Conservation (phyloP, 1,140 invertebrate species). For the Cydia fagiglandana region DNA sequence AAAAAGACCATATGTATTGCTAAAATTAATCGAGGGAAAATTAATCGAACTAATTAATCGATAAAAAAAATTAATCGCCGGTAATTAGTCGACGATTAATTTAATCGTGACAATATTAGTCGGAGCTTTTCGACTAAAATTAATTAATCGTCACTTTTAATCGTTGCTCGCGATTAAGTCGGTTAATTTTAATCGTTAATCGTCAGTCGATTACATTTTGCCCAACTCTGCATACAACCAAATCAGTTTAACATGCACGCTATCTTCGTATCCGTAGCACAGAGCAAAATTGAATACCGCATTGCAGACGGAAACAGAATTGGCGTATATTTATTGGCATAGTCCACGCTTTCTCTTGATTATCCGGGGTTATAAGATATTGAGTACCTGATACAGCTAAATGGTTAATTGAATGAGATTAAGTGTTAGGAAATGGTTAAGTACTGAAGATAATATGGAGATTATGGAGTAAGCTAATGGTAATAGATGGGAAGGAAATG, state of each 20-base stretch:
- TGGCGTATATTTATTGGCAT: constrained; percentile 24
- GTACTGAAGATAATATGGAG: background rate
- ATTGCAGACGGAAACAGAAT: constrained; percentile 22
- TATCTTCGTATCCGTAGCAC: constrained; percentile 5
- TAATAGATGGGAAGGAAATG: constrained; percentile 1
- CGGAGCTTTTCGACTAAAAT: no score
- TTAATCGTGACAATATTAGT: no score
- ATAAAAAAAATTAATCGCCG: no score
- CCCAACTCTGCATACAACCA: background rate
- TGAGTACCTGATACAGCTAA: constrained; percentile 1
- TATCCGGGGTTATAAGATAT: background rate
- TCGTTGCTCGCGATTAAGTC: no score
- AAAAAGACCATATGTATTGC: no score
- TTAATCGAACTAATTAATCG: no score
- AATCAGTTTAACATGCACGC: constrained; percentile 14
- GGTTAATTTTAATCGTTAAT: no score
- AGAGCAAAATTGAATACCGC: constrained; percentile 16
- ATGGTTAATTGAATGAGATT: background rate
- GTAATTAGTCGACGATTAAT: no score
- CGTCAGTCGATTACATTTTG: no score
- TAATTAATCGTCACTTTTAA: no score
- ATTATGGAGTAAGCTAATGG: background rate
- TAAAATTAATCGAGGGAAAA: no score
- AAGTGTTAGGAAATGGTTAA: constrained; percentile 13
- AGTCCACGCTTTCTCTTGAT: constrained; percentile 7